Conservation (phyloP, 2,888 invertebrate species). For the Drosophila incognita region DNA sequence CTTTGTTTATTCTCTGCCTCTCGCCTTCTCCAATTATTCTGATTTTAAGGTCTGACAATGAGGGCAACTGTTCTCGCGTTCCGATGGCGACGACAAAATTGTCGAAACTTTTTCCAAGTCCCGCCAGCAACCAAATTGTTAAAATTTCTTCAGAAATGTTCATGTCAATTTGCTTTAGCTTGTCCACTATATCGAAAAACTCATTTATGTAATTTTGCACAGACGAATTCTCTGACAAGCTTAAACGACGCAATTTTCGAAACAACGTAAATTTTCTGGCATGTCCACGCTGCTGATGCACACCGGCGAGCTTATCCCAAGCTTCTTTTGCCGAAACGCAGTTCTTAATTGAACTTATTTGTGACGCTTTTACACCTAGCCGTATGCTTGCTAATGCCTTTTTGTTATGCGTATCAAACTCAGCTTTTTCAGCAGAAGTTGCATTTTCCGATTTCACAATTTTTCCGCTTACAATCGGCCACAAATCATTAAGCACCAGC, state of each 20-base stretch:
- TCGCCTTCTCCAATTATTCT: conserved; percentile 3
- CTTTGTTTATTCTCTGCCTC: background rate
- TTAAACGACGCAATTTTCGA: background rate
- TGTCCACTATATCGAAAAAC: background rate
- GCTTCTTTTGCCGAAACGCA: background rate
- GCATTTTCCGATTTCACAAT: conserved; percentile 3
- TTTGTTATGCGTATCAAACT: background rate
- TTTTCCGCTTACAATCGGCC: conserved; percentile 19
- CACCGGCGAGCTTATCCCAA: background rate
- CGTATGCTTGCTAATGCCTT: background rate
- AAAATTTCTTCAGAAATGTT: background rate
- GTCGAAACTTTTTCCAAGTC: background rate
- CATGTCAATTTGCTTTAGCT: background rate
- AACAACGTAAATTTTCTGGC: conserved; percentile 2
- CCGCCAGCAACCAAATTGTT: background rate
- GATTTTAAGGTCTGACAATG: background rate
- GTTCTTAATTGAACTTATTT: background rate
- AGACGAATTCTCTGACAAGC: background rate
- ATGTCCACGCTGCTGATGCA: conserved; percentile 7
- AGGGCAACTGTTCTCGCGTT: no score
- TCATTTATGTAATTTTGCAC: background rate
- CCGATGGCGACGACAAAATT: background rate
- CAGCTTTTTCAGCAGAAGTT: background rate
- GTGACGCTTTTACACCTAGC: background rate
- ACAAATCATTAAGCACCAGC: background rate